Conservation (phyloP, 2,888 invertebrate species). For the Epirrhoe alternata region DNA sequence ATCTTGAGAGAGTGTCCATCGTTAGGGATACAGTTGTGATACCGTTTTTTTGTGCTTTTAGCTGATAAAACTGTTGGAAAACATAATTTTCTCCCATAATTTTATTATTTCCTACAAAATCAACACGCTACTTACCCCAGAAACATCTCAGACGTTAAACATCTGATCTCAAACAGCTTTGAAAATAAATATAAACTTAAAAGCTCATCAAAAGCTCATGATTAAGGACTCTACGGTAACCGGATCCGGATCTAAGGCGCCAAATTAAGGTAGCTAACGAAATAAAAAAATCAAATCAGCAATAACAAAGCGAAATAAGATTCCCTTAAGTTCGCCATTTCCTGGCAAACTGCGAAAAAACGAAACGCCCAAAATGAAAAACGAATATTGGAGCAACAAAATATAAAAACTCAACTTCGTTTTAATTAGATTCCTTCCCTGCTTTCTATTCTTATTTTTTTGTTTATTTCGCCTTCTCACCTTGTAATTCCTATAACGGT, state of each 20-base stretch:
- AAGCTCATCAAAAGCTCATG: slow-evolving; percentile 33
- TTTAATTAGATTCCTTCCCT: slow-evolving; percentile 69
- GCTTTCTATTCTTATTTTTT: slow-evolving; percentile 54
- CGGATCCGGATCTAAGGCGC: slow-evolving; percentile 29
- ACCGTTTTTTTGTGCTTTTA: too few species aligned
- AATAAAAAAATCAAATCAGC: slow-evolving; percentile 44
- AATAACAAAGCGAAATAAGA: slow-evolving; percentile 43
- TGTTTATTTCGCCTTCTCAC: slow-evolving; percentile 57
- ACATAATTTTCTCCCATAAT: background rate
- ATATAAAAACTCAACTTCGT: slow-evolving; percentile 57
- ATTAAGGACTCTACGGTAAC: slow-evolving; percentile 32
- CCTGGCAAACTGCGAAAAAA: slow-evolving; percentile 36
- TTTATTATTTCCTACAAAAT: background rate
- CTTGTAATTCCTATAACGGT: slow-evolving; percentile 62
- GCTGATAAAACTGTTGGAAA: too few species aligned
- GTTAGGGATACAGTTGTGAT: too few species aligned
- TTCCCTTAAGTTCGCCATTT: slow-evolving; percentile 46
- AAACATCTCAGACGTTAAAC: background rate
- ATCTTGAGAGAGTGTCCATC: too few species aligned
- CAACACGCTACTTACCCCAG: background rate
- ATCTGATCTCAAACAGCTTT: slow-evolving; percentile 9
- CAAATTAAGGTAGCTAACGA: slow-evolving; percentile 35
- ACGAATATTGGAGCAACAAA: slow-evolving; percentile 49
- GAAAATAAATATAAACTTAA: slow-evolving; percentile 26
- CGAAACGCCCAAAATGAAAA: slow-evolving; percentile 38